A percentile compares a stretch with the other conserved stretches of the same genome.
Evolutionary conservation across 37 sponge, comb jelly and placozoan genomes (phyloP).

Genomic region (Crambe crambe): DNA sequence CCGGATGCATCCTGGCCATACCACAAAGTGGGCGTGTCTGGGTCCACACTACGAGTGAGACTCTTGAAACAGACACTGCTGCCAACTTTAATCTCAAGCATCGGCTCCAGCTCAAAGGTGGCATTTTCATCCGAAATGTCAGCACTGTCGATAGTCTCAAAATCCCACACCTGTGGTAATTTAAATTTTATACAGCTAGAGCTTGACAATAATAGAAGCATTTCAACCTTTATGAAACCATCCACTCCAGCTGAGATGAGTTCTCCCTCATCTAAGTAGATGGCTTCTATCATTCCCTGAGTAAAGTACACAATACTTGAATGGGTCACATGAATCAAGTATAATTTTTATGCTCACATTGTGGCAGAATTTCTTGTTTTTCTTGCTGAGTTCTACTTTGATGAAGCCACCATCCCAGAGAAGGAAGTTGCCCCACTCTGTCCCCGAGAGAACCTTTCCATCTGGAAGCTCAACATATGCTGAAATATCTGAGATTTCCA

Average conservation of each 20-base stretch:
- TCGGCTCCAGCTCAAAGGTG: constrained; percentile 94
- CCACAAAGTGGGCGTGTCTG: constrained; percentile 92
- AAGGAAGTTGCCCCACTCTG: constrained; percentile 99
- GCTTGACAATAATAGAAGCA: background rate
- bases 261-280: constrained; percentile 97
- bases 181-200: no score
- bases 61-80: constrained; percentile 77
- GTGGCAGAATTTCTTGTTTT: constrained; percentile 93
- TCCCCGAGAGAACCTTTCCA: constrained; percentile 97
- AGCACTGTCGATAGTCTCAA: constrained; percentile 98
- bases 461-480: constrained; percentile 99
- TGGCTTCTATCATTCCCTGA: constrained; percentile 89
- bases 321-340: no score
- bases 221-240: constrained; percentile 82
- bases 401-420: constrained; percentile 99
- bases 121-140: constrained; percentile 96
- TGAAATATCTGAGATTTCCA: constrained; percentile 91
- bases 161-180: constrained; percentile 91
- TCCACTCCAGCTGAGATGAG: constrained; percentile 95
- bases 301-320: background rate
- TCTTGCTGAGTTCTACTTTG: constrained; percentile 92
- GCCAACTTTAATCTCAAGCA: constrained; percentile 93
- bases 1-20: constrained; percentile 96
- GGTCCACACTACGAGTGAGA: constrained; percentile 68
- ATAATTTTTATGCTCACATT: no score